Percentiles rank a stretch among this genome's conserved stretches.
These are phyloP conservation scores for Rhagonycha fulva DNA, from an alignment of 2,888 invertebrate genomes.

Conservation along the genomic window DNA sequence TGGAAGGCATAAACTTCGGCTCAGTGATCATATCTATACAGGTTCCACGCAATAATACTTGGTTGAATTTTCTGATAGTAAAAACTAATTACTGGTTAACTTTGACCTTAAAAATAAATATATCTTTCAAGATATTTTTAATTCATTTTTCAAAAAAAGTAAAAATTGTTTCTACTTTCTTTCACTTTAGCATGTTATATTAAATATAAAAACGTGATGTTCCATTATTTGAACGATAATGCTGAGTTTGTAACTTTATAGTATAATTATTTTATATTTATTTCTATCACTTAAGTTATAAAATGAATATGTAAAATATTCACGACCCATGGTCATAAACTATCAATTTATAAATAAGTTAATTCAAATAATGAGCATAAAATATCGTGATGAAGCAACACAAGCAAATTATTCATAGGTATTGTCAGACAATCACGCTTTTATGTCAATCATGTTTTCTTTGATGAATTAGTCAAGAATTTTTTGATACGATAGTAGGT, in stretches of 20 bases:
- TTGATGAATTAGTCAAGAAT: not conserved
- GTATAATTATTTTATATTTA: not conserved
- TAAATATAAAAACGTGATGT: not conserved
- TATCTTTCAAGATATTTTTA: no score
- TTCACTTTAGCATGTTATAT: no score
- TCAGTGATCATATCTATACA: not conserved
- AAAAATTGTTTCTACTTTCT: no score
- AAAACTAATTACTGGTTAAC: not conserved
- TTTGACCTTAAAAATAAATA: not conserved
- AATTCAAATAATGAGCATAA: not conserved
- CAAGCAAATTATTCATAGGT: not conserved
- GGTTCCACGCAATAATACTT: not conserved
- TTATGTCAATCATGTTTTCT: not conserved
- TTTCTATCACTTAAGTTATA: not conserved
- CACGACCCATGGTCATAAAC: not conserved
- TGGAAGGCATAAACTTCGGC: not conserved
- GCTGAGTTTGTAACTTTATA: not conserved
- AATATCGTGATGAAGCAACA: not conserved
- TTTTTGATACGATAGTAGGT: not conserved
- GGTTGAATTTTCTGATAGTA: not conserved
- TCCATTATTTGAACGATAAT: not conserved
- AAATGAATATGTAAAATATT: not conserved
- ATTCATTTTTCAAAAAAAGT: no score
- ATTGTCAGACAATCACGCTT: not conserved
- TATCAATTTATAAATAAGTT: not conserved